phyloP scores from a whole-genome alignment of 2,113 vertebrate species.

The Ammodytes dubius region DNA sequence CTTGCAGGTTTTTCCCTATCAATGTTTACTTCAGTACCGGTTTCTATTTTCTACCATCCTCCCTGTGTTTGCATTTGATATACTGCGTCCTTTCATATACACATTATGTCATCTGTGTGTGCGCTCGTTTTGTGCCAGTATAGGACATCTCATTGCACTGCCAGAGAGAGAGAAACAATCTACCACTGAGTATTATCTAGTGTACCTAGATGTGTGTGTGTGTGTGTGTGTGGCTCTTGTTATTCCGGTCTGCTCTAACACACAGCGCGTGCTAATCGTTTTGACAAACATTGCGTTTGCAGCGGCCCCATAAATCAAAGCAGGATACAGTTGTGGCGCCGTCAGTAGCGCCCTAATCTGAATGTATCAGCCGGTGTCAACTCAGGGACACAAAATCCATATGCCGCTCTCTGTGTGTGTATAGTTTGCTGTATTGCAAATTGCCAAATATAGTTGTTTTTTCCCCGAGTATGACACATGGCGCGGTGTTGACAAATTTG shows the following conservation, averaged over 20 bases:
- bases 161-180: background rate
- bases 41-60: background rate
- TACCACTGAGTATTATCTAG: constrained; percentile 35
- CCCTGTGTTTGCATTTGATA: background rate
- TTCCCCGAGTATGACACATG: constrained; percentile 23
- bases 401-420: constrained; percentile 35
- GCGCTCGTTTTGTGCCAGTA: constrained; percentile 2
- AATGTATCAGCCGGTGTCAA: constrained; percentile 70
- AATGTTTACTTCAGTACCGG: constrained; percentile 4
- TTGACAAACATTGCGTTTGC: constrained; percentile 76
- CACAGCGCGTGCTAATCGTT: constrained; percentile 74
- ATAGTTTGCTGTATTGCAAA: constrained; percentile 39
- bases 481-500: constrained; percentile 39
- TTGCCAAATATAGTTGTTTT: constrained; percentile 56
- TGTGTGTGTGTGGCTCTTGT: constrained; percentile 46
- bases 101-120: background rate
- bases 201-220: constrained; percentile 44
- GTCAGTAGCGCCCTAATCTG: constrained; percentile 67
- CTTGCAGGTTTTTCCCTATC: background rate
- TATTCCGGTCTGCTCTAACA: constrained; percentile 64
- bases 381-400: constrained; percentile 72
- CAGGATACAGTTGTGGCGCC: constrained; percentile 69
- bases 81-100: background rate
- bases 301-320: constrained; percentile 67
- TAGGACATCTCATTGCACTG: constrained; percentile 25